Conservation (phyloP, 37 sponge, comb jelly and placozoan species). For the Oscarella lobularis region DNA sequence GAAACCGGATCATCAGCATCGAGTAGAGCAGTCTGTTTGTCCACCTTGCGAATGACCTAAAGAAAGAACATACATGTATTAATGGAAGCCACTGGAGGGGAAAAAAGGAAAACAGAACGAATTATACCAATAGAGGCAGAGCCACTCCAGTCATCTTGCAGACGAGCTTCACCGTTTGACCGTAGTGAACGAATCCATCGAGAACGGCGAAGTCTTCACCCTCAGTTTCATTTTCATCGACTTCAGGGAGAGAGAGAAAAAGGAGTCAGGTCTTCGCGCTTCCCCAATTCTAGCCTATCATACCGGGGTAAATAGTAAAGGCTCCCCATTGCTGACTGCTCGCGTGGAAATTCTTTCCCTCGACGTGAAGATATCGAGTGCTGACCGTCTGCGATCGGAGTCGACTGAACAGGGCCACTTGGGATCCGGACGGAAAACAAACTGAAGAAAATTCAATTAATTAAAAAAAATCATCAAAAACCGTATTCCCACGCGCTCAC, state of each 20-base stretch:
- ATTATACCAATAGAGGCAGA: slow-evolving; percentile 51
- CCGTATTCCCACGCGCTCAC: too few species aligned
- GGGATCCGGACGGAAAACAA: slow-evolving; percentile 76
- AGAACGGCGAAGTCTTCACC: slow-evolving; percentile 65
- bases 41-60: slow-evolving; percentile 70
- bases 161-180: slow-evolving; percentile 69
- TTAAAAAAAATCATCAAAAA: too few species aligned
- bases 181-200: slow-evolving; percentile 75
- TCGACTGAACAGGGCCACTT: slow-evolving; percentile 83
- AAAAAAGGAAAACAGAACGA: too few species aligned
- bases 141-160: slow-evolving; percentile 59
- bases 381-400: slow-evolving; percentile 86
- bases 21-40: slow-evolving; percentile 72
- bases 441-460: too few species aligned
- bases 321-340: slow-evolving; percentile 86
- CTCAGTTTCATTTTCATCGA: slow-evolving; percentile 74
- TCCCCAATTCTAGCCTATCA: too few species aligned
- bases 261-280: too few species aligned
- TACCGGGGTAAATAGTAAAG: slow-evolving; percentile 78
- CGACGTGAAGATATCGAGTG: slow-evolving; percentile 86
- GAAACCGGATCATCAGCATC: slow-evolving; percentile 89
- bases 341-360: slow-evolving; percentile 64
- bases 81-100: too few species aligned
- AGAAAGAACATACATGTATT: too few species aligned
- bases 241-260: slow-evolving; percentile 21